A percentile compares a stretch with the other conserved stretches of the same genome.
phyloP scores from a whole-genome alignment of 2,113 vertebrate species.

The Tiliqua scincoides region DNA sequence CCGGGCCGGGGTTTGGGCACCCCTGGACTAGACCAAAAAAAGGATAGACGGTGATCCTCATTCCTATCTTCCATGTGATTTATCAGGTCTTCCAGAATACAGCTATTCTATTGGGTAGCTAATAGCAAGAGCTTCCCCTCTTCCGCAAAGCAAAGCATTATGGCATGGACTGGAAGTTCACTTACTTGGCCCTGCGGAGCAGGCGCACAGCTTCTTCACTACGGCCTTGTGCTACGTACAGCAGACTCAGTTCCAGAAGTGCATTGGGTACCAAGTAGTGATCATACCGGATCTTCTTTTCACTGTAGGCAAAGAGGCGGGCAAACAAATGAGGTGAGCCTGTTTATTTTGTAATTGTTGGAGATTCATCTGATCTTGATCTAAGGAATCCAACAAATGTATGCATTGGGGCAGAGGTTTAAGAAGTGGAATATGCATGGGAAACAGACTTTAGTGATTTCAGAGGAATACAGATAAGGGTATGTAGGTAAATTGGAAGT shows the following conservation, averaged over 20 bases:
- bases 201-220: conserved; percentile 84
- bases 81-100: neutral
- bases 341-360: neutral
- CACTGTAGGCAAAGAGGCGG: conserved; percentile 71
- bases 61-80: neutral
- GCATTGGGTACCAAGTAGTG: conserved; percentile 92
- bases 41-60: neutral
- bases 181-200: conserved; percentile 86
- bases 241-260: conserved; percentile 85
- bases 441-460: neutral
- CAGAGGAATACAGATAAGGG: neutral
- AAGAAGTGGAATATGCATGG: neutral
- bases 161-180: neutral
- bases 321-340: neutral
- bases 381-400: neutral
- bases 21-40: no score
- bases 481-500: neutral
- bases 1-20: no score
- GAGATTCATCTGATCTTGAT: neutral
- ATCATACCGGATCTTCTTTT: conserved; percentile 89
- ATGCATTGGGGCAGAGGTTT: neutral
- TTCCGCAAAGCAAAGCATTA: neutral
- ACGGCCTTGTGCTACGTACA: conserved; percentile 84
- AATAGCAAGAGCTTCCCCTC: neutral
- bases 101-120: neutral